Evolutionary conservation across 2,113 vertebrate genomes (phyloP), one percentile per base, ranked within the genome.

Genomic region (Phyllostomus discolor): DNA sequence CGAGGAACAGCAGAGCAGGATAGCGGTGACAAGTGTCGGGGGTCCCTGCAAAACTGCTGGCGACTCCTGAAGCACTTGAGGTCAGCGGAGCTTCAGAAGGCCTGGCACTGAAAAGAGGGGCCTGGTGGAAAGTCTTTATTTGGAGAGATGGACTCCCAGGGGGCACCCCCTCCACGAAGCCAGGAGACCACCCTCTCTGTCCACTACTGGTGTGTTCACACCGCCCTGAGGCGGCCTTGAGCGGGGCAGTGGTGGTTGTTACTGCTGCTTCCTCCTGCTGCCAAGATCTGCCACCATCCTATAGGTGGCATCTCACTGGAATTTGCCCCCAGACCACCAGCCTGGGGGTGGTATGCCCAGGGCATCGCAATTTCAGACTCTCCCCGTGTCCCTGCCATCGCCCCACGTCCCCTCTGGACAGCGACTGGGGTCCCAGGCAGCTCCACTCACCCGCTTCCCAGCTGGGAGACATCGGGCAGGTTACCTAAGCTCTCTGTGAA

Each of bases 131-230:
- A 73, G n/a, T 59, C 73, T 76, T 57, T 8, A 4, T 14, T 15
- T 4, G 7, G 35, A 72, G n/a, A 50, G 2, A 1, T 9, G 24
- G 28, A 17, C 10, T 35, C 57, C 35, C 10, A 14, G 31, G 16
- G 10, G 0, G 3, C 15, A 33, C 24, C 28, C 1, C 3, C 11
- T 24, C 67, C 81, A 10, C 0, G 8, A 0, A 26, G 52, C 20
- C 1, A 0, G 48, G 20, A 14, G 41, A 46, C 35, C 70, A 31
- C 2, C 20, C 22, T 48, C 54, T 67, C 66, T 7, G 0, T n/a
- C 20, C 57, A 59, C 22, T 9, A 59, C 20, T 20, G 2, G 20
- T 1, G 57, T 24, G 20, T 50, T 50, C 50, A 20, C 16, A 1
- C 26, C 0, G 14, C 17, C 22, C 33, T 0, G 7, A 33, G 50